Evolutionary conservation across 2,113 vertebrate genomes (phyloP).

Genomic region (Gadus macrocephalus): DNA sequence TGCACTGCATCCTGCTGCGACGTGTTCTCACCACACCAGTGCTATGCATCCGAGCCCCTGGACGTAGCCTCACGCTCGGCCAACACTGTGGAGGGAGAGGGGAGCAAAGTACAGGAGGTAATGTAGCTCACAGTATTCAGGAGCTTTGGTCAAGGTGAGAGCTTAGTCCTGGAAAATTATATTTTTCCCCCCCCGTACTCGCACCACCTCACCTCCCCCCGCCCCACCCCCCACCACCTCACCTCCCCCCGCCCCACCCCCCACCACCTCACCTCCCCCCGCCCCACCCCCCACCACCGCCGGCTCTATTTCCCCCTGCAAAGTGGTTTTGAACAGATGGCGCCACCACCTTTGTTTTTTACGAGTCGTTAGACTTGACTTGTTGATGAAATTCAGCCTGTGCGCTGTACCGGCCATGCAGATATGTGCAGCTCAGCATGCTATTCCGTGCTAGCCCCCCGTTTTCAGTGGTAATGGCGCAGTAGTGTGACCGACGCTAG

Average conservation of each 20-base stretch:
- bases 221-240: slow-evolving; percentile 16
- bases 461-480: no score
- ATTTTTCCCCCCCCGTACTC: neutral
- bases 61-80: neutral
- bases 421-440: slow-evolving; percentile 65
- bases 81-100: neutral
- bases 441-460: slow-evolving; percentile 2
- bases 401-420: slow-evolving; percentile 57
- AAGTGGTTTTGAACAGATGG: slow-evolving; percentile 72
- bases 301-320: slow-evolving; percentile 46
- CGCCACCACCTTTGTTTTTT: slow-evolving; percentile 68
- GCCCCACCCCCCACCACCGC: slow-evolving; percentile 15
- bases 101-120: neutral
- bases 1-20: slow-evolving; percentile 26
- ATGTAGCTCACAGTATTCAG: neutral
- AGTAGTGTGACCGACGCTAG: no score
- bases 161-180: neutral
- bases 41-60: neutral
- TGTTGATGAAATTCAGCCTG: slow-evolving; percentile 75
- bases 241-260: slow-evolving; percentile 22
- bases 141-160: neutral
- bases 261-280: neutral
- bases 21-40: slow-evolving; percentile 38
- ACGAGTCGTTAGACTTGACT: slow-evolving; percentile 74
- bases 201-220: neutral